Evolutionary conservation across 2,797 vertebrate genomes (phyloP), one percentile per base, ranked within the genome.

Genomic region (Pseudomugil gertrudae): DNA sequence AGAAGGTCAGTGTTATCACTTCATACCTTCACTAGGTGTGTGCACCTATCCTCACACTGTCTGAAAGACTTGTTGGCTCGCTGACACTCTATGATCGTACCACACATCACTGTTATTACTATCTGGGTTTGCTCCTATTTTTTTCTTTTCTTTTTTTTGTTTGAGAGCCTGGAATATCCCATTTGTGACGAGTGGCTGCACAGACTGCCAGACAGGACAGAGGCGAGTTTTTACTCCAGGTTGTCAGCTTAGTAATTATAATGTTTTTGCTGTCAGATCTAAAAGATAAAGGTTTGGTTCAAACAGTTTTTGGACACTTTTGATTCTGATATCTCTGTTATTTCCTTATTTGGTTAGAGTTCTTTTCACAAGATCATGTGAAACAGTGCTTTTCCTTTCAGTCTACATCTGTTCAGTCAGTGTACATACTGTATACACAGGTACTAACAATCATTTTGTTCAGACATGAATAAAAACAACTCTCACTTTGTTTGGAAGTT

Each of bases 1-100:
- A 83, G 79, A 90, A 90, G 87, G 90, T 90, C 90, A 84, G 58
- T 52, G 76, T 78, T 73, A 81, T 81, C 76, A 54, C 60, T 81
- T 80, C 74, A 66, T 80, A 55, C 66, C 74, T 69, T 74, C 26
- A 43, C 24, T 36, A 4, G 47, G 58, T 55, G 13, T 10, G 9
- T 36, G 52, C 38, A 51, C 48, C 48, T 52, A 9, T 52, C 57
- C 38, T 60, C 27, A 56, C 26, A 62, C n/a, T 40, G 52, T 67
- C 58, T 51, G 43, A 50, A 48, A 72, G 35, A 70, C 40, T 35
- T 21, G 69, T 63, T 66, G 45, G 2, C 56, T 72, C 33, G 51
- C 64, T 79, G 72, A 76, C 69, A 2, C 35, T 23, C 11, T 63
- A 50, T 68, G 43, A 77, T 79, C 66, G 47, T 52, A 51, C 68